Evolutionary conservation across 2,113 vertebrate species (phyloP).

Genomic region (Erythrocercus mccallii): DNA sequence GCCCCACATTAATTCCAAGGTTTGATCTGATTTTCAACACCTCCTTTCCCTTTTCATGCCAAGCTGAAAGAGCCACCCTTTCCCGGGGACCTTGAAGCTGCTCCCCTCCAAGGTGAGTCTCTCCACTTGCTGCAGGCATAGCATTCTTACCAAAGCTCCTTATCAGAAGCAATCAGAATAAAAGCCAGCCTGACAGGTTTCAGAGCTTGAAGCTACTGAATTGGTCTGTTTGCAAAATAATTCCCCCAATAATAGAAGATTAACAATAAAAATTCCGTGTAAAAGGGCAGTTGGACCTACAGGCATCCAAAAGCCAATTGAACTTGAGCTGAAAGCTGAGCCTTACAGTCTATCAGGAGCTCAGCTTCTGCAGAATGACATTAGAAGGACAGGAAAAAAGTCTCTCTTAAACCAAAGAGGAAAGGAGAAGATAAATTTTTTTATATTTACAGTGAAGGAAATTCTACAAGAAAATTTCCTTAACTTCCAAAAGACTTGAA

Average conservation of each 20-base stretch:
- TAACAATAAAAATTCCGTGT: constrained; percentile 39
- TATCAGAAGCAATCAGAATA: constrained; percentile 54
- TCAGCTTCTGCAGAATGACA: neutral
- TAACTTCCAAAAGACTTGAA: neutral
- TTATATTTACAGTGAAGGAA: neutral
- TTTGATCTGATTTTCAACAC: neutral
- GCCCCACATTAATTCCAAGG: neutral
- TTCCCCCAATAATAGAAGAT: constrained; percentile 35
- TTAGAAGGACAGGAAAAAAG: neutral
- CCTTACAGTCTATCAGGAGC: neutral
- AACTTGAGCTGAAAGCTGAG: constrained; percentile 18
- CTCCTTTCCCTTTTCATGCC: neutral
- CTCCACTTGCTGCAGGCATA: constrained; percentile 32
- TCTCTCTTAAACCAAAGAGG: neutral
- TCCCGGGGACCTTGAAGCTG: constrained; percentile 6
- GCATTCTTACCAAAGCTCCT: constrained; percentile 45
- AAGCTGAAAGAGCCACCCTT: neutral
- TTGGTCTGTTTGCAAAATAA: constrained; percentile 56
- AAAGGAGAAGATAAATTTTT: fast-evolving
- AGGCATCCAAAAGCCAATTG: constrained; percentile 26
- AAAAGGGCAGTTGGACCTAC: constrained; percentile 29
- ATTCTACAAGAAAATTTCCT: neutral
- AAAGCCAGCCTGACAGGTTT: constrained; percentile 58
- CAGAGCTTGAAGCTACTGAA: constrained; percentile 17
- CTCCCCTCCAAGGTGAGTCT: constrained; percentile 29